These are phyloP conservation scores for Trididemnum miniatum DNA, from an alignment of 23 tunicate genomes.

Conservation along the genomic window DNA sequence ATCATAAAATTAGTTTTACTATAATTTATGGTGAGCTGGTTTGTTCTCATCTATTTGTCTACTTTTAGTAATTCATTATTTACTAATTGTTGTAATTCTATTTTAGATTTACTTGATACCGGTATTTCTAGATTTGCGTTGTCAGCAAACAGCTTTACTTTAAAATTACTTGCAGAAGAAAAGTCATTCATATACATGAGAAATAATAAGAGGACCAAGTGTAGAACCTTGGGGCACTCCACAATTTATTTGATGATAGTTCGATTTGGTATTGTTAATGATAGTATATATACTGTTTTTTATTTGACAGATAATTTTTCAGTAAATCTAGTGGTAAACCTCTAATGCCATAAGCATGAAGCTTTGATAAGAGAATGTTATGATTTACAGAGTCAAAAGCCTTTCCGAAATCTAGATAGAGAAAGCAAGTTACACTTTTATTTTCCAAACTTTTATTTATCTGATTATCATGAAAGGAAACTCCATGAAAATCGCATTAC, in stretches of 20 bases:
- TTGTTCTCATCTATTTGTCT: too few species aligned
- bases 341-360: not conserved
- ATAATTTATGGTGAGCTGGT: too few species aligned
- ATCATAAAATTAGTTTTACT: too few species aligned
- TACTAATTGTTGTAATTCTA: too few species aligned
- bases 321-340: too few species aligned
- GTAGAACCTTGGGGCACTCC: not conserved
- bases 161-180: not conserved
- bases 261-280: not conserved
- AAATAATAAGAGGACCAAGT: not conserved
- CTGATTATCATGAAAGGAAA: too few species aligned
- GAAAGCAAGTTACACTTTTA: not conserved
- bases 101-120: too few species aligned
- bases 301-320: not conserved
- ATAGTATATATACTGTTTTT: not conserved
- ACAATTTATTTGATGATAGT: not conserved
- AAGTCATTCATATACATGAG: not conserved
- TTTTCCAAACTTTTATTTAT: not conserved
- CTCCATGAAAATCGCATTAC: too few species aligned
- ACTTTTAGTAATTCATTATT: too few species aligned
- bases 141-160: not conserved
- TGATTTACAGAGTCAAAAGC: not conserved
- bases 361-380: not conserved
- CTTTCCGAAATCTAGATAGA: not conserved
- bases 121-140: not conserved